phyloP scores from a whole-genome alignment of 2,888 invertebrate genomes.

The Holacanthella duospinosa region DNA sequence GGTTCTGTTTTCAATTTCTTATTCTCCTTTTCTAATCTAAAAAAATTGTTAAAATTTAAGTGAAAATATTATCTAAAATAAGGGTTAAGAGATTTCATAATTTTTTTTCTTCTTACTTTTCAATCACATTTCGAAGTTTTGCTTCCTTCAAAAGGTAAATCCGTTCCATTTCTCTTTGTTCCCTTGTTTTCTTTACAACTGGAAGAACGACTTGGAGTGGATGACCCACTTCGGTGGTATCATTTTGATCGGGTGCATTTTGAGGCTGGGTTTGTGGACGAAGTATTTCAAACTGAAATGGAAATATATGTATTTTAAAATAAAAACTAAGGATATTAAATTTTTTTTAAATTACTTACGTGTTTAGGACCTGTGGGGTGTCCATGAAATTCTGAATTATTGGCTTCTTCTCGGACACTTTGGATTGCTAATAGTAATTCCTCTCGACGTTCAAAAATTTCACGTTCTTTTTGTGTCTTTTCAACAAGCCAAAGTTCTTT shows the following conservation, averaged over 20 bases:
- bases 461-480: slow-evolving; percentile 1
- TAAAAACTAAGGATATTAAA: too few relatives aligned
- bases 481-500: background rate
- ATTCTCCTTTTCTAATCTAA: slow-evolving; percentile 2
- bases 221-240: background rate
- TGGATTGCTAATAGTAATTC: background rate
- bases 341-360: too few relatives aligned
- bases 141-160: background rate
- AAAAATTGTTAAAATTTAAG: background rate
- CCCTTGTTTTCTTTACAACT: background rate
- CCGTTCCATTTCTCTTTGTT: background rate
- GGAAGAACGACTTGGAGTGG: too few relatives aligned
- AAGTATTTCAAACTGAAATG: too few relatives aligned
- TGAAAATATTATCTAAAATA: too few relatives aligned
- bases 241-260: background rate
- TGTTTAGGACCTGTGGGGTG: too few relatives aligned
- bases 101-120: background rate
- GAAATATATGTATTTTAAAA: too few relatives aligned
- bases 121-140: background rate
- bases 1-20: background rate
- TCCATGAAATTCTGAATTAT: too few relatives aligned
- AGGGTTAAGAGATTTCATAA: background rate
- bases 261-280: background rate
- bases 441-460: background rate
- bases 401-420: too few relatives aligned